These are phyloP conservation scores for Monoplex corrugatus DNA, from an alignment of 2,888 invertebrate genomes.

Conservation along the genomic window DNA sequence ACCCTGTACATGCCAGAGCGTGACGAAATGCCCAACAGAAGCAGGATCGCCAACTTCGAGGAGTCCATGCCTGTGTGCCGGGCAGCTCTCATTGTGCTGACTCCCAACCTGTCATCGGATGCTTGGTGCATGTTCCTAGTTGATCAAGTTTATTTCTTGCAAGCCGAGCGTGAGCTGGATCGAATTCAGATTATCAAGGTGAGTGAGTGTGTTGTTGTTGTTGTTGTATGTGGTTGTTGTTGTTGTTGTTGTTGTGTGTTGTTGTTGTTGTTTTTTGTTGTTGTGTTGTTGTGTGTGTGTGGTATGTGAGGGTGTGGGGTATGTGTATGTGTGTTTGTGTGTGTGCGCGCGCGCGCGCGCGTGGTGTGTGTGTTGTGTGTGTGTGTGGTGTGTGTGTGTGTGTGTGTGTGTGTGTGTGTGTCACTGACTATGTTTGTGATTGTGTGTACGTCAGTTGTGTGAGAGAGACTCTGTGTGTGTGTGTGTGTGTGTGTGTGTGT, in stretches of 20 bases:
- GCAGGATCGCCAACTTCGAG: background rate
- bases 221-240: background rate
- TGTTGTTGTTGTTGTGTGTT: background rate
- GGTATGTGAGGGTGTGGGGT: too few species aligned
- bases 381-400: too few species aligned
- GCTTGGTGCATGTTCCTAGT: conserved; percentile 24
- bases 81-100: conserved; percentile 34
- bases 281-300: too few species aligned
- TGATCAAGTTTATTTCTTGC: background rate
- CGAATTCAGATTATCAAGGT: conserved; percentile 20
- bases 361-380: too few species aligned
- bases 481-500: background rate
- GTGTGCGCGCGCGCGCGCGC: too few species aligned
- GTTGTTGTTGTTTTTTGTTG: background rate
- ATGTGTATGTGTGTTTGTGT: too few species aligned
- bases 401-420: too few species aligned
- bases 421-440: too few species aligned
- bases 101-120: background rate
- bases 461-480: background rate
- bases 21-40: background rate
- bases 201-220: background rate
- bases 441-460: too few species aligned
- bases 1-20: conserved; percentile 34
- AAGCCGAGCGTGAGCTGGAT: background rate
- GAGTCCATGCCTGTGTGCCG: background rate